phyloP scores from a whole-genome alignment of 2,113 vertebrate genomes.

The Neodon shergylaensis region DNA sequence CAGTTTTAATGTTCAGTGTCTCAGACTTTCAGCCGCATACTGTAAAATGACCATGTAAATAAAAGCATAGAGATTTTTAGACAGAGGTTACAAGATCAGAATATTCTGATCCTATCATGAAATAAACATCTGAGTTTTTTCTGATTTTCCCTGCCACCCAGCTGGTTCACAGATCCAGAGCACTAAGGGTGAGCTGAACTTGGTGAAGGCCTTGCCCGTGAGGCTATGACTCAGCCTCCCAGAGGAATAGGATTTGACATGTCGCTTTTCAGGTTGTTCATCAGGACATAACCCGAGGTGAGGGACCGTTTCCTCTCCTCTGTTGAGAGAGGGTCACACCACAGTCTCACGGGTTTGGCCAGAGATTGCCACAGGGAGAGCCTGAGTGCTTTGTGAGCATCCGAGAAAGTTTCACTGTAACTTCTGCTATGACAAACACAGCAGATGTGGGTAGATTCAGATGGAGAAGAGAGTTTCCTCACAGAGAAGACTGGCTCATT shows the following conservation, averaged over 20 bases:
- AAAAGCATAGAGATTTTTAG: neutral
- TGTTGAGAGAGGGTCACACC: constrained; percentile 78
- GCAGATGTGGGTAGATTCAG: neutral
- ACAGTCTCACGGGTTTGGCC: constrained; percentile 76
- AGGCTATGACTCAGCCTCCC: constrained; percentile 54
- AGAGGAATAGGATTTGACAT: constrained; percentile 78
- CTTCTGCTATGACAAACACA: constrained; percentile 60
- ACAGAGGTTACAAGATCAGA: neutral
- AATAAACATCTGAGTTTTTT: neutral
- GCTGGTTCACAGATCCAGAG: neutral
- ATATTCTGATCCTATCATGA: neutral
- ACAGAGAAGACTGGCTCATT: neutral
- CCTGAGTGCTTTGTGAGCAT: constrained; percentile 80
- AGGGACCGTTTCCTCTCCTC: constrained; percentile 78
- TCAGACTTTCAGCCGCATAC: neutral
- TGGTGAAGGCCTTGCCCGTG: neutral
- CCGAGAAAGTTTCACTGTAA: constrained; percentile 81
- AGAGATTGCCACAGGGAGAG: constrained; percentile 80
- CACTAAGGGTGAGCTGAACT: neutral
- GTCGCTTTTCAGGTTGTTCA: constrained; percentile 78
- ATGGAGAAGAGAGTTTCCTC: neutral
- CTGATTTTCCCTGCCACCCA: neutral
- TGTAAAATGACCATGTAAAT: neutral
- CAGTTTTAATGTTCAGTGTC: neutral
- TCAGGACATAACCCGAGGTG: constrained; percentile 81